These are phyloP conservation scores for Microcebus lehilahytsara DNA, from an alignment of 2,113 vertebrate species.

Conservation along the genomic window DNA sequence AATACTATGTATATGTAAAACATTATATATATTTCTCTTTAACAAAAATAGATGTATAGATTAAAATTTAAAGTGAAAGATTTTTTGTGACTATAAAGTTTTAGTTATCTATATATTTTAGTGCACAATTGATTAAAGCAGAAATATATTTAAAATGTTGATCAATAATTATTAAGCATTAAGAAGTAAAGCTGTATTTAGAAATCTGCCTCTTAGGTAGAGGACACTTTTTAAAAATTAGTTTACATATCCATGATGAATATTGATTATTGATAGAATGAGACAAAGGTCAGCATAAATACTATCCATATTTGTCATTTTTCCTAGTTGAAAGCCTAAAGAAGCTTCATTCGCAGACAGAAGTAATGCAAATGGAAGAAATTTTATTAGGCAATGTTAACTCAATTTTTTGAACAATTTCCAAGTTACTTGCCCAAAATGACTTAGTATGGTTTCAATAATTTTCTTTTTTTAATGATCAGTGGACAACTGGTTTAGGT, in stretches of 20 bases:
- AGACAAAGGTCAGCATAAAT: not conserved
- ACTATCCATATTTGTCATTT: not conserved
- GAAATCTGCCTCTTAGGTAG: not conserved
- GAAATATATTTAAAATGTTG: not conserved
- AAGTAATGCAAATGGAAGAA: not conserved
- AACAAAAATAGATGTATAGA: slow-evolving; percentile 27
- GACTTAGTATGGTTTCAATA: not conserved
- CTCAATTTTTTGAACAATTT: slow-evolving; percentile 17
- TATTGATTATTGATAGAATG: not conserved
- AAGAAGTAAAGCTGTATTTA: not conserved
- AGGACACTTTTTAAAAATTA: not conserved
- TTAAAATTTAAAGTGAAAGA: not conserved
- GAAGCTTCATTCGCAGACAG: not conserved
- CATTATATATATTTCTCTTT: not conserved
- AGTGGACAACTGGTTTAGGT: not conserved
- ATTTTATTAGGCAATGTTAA: not conserved
- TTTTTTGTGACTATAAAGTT: not conserved
- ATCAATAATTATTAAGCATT: not conserved
- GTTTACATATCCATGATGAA: not conserved
- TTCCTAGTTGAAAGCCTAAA: not conserved
- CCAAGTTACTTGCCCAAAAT: not conserved
- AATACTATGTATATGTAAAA: not conserved
- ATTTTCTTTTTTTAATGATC: not conserved
- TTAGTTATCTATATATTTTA: not conserved
- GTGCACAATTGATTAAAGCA: not conserved